These are phyloP conservation scores for Ammodramus savannarum DNA, from an alignment of 2,113 vertebrate genomes.

Conservation along the genomic window DNA sequence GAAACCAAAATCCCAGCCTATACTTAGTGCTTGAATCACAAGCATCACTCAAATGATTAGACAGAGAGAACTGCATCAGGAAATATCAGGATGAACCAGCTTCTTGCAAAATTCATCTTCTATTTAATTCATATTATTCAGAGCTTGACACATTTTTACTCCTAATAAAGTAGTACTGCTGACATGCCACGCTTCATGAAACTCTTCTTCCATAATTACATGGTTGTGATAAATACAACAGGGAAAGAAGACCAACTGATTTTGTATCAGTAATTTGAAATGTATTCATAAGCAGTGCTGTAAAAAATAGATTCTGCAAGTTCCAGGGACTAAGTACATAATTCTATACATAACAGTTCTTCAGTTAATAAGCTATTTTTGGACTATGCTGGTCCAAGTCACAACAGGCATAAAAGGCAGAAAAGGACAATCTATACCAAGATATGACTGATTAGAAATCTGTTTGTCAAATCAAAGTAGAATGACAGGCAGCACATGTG, in stretches of 20 bases:
- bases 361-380: not conserved
- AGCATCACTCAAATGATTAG: not conserved
- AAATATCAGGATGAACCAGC: not conserved
- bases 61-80: not conserved
- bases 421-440: not conserved
- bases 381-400: not conserved
- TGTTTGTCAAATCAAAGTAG: not conserved
- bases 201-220: not conserved
- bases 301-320: not conserved
- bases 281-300: not conserved
- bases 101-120: not conserved
- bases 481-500: not conserved
- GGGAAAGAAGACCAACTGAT: not conserved
- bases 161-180: not conserved
- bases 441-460: not conserved
- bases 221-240: not conserved
- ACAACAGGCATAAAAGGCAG: rapidly evolving
- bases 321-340: not conserved
- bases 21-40: not conserved
- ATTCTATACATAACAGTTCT: not conserved
- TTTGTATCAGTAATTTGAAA: not conserved
- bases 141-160: not conserved
- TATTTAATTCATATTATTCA: not conserved
- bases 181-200: not conserved
- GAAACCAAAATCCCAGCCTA: not conserved